A percentile compares a stretch with the other conserved stretches of the same genome.
These are phyloP conservation scores for Thaumatotibia leucotreta DNA, from an alignment of 1,140 invertebrate genomes.

Conservation along the genomic window DNA sequence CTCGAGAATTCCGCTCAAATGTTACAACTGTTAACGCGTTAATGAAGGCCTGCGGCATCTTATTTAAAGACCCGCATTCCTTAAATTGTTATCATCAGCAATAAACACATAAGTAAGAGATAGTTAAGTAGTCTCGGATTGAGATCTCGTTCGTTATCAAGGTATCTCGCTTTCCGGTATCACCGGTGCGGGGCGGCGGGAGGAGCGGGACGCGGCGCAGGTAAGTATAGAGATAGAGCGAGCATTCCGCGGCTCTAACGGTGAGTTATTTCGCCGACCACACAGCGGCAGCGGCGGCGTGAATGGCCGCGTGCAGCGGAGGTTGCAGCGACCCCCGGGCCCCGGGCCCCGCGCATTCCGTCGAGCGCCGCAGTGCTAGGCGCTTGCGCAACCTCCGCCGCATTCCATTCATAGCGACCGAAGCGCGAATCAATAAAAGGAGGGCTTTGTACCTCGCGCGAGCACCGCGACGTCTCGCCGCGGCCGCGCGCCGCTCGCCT, in stretches of 20 bases:
- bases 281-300: slow-evolving; percentile 46
- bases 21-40: slow-evolving; percentile 2
- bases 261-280: slow-evolving; percentile 71
- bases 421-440: slow-evolving; percentile 47
- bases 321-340: slow-evolving; percentile 45
- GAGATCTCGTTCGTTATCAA: slow-evolving; percentile 31
- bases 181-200: slow-evolving; percentile 5
- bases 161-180: slow-evolving; percentile 24
- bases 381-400: slow-evolving; percentile 66
- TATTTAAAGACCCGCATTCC: slow-evolving; percentile 10
- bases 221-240: slow-evolving; percentile 55
- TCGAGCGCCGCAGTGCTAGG: slow-evolving; percentile 38
- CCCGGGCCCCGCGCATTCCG: slow-evolving; percentile 45
- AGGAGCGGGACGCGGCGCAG: slow-evolving; percentile 16
- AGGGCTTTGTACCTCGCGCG: slow-evolving; percentile 10
- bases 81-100: slow-evolving; percentile 6
- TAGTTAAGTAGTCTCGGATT: slow-evolving; percentile 19
- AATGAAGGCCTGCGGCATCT: neutral
- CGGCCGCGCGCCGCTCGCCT: slow-evolving; percentile 30
- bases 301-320: slow-evolving; percentile 69
- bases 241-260: slow-evolving; percentile 68
- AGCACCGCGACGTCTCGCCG: slow-evolving; percentile 23
- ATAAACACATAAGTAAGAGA: slow-evolving; percentile 23
- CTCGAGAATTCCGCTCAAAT: slow-evolving; percentile 2
- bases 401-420: slow-evolving; percentile 71